Percentiles rank a stretch among this genome's conserved stretches.
Evolutionary conservation across 2,888 invertebrate species (phyloP).

Genomic region (Theodoxus fluviatilis): DNA sequence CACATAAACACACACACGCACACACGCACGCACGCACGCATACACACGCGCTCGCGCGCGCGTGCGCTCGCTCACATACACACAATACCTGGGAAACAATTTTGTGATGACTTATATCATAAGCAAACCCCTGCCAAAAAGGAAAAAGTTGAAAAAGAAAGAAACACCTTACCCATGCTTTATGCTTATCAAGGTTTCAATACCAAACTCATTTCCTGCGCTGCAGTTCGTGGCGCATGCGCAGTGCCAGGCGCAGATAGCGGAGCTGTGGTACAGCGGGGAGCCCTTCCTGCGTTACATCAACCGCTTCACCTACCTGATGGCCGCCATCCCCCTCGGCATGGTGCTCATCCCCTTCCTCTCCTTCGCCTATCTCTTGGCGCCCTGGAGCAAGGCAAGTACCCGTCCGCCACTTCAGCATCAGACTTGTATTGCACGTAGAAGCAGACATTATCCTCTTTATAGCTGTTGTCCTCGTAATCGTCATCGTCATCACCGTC

Average conservation of each 20-base stretch:
- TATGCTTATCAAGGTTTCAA: neutral
- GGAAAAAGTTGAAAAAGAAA: neutral
- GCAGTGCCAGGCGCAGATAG: constrained; percentile 54
- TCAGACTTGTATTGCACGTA: too few relatives aligned
- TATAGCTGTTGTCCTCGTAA: neutral
- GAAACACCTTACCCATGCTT: neutral
- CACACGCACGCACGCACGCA: constrained; percentile 13
- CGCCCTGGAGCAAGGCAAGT: constrained; percentile 47
- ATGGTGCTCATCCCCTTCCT: constrained; percentile 45
- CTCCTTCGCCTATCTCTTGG: constrained; percentile 45
- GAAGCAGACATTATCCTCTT: neutral
- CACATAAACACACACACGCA: constrained; percentile 4
- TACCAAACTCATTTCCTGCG: neutral
- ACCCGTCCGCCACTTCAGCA: neutral
- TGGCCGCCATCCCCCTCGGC: constrained; percentile 43
- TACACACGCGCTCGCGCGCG: constrained; percentile 6
- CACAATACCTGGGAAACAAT: neutral
- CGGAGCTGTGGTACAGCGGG: constrained; percentile 47
- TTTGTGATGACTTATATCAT: neutral
- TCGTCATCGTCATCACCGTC: neutral
- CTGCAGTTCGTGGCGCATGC: constrained; percentile 59
- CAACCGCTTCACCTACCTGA: constrained; percentile 43
- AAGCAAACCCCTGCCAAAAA: neutral
- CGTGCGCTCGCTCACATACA: neutral
- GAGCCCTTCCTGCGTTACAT: constrained; percentile 42